Percentiles rank a stretch among this genome's conserved stretches.
Evolutionary conservation across 2,888 invertebrate species (phyloP).

Genomic region (Griposia aprilina): DNA sequence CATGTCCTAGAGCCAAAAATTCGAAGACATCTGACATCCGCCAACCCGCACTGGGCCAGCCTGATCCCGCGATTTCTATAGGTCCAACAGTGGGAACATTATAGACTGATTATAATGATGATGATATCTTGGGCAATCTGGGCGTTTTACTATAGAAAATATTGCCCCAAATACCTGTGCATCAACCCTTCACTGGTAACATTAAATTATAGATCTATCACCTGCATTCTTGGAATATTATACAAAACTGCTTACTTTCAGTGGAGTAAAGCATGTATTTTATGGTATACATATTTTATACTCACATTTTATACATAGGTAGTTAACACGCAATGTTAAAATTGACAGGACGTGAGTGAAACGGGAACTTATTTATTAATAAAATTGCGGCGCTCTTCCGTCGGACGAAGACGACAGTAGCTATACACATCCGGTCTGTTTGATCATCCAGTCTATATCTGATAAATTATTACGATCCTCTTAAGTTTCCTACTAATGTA

Average conservation of each 20-base stretch:
- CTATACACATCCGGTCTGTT: slow-evolving; percentile 82
- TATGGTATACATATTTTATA: slow-evolving; percentile 10
- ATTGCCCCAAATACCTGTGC: not conserved
- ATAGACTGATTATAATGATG: not conserved
- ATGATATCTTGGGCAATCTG: not conserved
- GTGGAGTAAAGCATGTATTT: not conserved
- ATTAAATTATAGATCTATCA: not conserved
- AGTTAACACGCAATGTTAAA: slow-evolving; percentile 70
- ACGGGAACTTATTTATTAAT: slow-evolving; percentile 89
- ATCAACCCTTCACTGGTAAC: not conserved
- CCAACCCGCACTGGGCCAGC: not conserved
- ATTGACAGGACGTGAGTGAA: slow-evolving; percentile 86
- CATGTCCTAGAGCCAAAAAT: not conserved
- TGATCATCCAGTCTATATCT: slow-evolving; percentile 82
- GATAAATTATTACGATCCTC: slow-evolving; percentile 74
- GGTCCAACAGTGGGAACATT: not conserved
- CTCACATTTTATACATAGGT: slow-evolving; percentile 23
- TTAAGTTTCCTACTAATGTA: slow-evolving; percentile 58
- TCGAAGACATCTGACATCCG: not conserved
- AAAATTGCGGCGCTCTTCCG: slow-evolving; percentile 88
- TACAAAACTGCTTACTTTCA: slow-evolving; percentile 7
- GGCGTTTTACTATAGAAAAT: not conserved
- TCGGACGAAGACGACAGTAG: slow-evolving; percentile 80
- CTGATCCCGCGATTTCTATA: too few relatives aligned
- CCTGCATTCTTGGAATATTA: not conserved